These are phyloP conservation scores for Deladenus siricidicola DNA, from an alignment of 2,888 invertebrate genomes.

Conservation along the genomic window DNA sequence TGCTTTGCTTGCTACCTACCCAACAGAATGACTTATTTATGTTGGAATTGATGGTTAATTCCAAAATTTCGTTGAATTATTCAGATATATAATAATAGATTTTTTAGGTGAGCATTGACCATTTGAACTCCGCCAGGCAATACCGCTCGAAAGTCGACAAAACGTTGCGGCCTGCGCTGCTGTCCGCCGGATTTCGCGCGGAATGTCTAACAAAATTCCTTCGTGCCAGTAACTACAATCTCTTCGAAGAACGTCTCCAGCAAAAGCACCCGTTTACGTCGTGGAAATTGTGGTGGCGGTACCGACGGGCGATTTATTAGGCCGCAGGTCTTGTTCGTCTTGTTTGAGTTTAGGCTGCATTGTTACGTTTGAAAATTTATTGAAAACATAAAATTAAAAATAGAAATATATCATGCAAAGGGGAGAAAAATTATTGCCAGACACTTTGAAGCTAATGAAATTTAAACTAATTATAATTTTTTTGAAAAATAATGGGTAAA, in stretches of 20 bases:
- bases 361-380: too few species aligned
- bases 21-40: neutral
- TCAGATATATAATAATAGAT: neutral
- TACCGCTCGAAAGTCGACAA: conserved; percentile 18
- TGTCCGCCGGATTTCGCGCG: conserved; percentile 31
- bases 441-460: too few species aligned
- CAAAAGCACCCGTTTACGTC: conserved; percentile 21
- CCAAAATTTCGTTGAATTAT: neutral
- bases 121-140: conserved; percentile 24
- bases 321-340: too few species aligned
- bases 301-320: too few species aligned
- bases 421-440: too few species aligned
- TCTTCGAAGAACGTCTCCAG: conserved; percentile 24
- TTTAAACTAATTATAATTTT: too few species aligned
- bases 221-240: conserved; percentile 27
- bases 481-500: too few species aligned
- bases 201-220: conserved; percentile 34
- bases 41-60: neutral
- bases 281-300: conserved; percentile 29
- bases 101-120: conserved; percentile 22
- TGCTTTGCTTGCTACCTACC: neutral
- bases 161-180: conserved; percentile 30
- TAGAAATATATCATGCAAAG: too few species aligned
- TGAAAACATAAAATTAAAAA: too few species aligned
- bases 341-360: too few species aligned